Base-by-base conservation (phyloP, 2,888 invertebrate species). In the Drosophila planitibia region DNA sequence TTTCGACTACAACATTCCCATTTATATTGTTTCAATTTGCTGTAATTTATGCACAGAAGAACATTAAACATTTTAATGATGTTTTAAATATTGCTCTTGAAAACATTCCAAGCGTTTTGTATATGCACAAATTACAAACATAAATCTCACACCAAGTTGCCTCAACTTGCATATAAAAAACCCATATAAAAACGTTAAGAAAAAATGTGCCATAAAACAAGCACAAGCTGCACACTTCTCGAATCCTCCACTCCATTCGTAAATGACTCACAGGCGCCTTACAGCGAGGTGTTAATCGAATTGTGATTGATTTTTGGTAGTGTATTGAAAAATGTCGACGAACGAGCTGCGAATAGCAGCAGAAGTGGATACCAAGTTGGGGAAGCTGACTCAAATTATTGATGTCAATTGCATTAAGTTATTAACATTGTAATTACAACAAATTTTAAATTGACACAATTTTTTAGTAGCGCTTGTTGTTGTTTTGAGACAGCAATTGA, bases 391-490 rank as follows among this genome's bases (percentile, higher is more conserved):
- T 51, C 60, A 57, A 78, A 72, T 76, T 90, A 89, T 78, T 85
- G 78, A 73, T 78, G 90, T 70, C 85, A 85, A 85, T 85, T 85
- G 70, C 85, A 89, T 85, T 85, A 88, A 85, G 88, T 75, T 88
- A 85, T 85, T 90, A 85, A 85, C 73, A 72, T 83, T 89, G 90
- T 81, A 85, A 85, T 85, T 85, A 69, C 77, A 78, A 76, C 59
- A 30, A 70, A 68, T 65, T 81, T 74, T 76, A 78, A 85, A 83
- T 89, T 86, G 86, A 83, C 65, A 85, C 65, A 84, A 5, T 35
- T 41, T n/a, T 39, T 19, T 19, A 5, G 6, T 3, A 37, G 6
- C 37, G 19, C 7, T 47, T 47, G 14, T 16, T 47, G 47, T 7
- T 47, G n/a, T 41, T 41, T 12, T 16, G 16, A 28, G 59, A 62